These are phyloP conservation scores for Lysandra bellargus DNA, from an alignment of 2,888 invertebrate species.

Conservation along the genomic window DNA sequence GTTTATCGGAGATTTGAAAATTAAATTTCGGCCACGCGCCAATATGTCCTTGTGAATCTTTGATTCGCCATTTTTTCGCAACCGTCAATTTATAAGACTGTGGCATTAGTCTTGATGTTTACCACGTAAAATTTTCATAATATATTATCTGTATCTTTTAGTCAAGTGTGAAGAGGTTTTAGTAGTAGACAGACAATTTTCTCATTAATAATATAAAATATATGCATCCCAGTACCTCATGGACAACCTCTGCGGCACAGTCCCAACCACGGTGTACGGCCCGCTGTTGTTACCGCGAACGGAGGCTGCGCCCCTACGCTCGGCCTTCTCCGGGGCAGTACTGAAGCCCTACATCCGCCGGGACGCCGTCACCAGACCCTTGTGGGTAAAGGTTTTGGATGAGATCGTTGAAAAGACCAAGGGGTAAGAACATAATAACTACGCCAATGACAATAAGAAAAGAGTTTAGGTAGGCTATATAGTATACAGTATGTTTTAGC, in stretches of 20 bases:
- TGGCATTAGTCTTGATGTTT: no score
- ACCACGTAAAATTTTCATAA: no score
- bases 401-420: slow-evolving; percentile 82
- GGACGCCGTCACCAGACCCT: slow-evolving; percentile 83
- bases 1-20: no score
- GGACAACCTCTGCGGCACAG: slow-evolving; percentile 67
- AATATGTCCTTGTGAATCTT: no score
- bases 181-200: background rate
- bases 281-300: slow-evolving; percentile 76
- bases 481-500: no score
- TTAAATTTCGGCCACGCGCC: no score
- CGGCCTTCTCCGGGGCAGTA: slow-evolving; percentile 85
- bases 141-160: no score
- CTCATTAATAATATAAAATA: background rate
- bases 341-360: slow-evolving; percentile 92
- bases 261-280: slow-evolving; percentile 60
- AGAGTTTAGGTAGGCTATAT: no score
- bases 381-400: slow-evolving; percentile 86
- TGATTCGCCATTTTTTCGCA: no score
- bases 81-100: no score
- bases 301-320: slow-evolving; percentile 81
- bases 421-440: slow-evolving; percentile 49
- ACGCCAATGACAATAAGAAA: no score
- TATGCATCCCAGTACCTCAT: slow-evolving; percentile 56
- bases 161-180: no score